phyloP scores from a whole-genome alignment of 2,113 vertebrate genomes.

The Noturus placidus region DNA sequence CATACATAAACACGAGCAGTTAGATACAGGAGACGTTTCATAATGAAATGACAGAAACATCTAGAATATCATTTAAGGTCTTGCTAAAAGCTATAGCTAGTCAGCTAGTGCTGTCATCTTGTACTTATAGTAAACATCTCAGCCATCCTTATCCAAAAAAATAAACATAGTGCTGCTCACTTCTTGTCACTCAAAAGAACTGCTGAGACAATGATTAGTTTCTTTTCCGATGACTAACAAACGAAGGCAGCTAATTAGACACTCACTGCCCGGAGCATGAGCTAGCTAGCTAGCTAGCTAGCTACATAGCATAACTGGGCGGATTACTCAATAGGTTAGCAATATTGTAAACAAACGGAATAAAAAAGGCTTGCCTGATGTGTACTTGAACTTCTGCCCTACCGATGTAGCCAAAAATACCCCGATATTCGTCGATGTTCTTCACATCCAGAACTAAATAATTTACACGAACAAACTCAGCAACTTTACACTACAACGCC shows the following conservation, averaged over 20 bases:
- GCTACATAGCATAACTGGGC: constrained; percentile 53
- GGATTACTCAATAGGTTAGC: constrained; percentile 25
- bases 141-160: no score
- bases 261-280: neutral
- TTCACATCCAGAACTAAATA: neutral
- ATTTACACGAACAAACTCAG: neutral
- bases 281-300: constrained; percentile 56
- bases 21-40: neutral
- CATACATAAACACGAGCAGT: neutral
- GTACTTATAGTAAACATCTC: neutral
- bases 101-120: neutral
- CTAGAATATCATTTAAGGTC: neutral
- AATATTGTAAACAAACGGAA: constrained; percentile 57
- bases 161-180: neutral
- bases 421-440: neutral
- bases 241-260: no score
- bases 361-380: constrained; percentile 62
- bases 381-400: constrained; percentile 59
- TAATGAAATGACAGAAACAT: no score
- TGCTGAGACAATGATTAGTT: neutral
- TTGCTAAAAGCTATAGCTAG: constrained; percentile 7
- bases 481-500: constrained; percentile 67
- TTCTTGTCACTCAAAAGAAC: neutral
- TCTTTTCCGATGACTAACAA: neutral
- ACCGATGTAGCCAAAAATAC: constrained; percentile 21